Base-by-base conservation (phyloP, 35 echinoderm and acorn worm species). In the Apostichopus parvimensis region DNA sequence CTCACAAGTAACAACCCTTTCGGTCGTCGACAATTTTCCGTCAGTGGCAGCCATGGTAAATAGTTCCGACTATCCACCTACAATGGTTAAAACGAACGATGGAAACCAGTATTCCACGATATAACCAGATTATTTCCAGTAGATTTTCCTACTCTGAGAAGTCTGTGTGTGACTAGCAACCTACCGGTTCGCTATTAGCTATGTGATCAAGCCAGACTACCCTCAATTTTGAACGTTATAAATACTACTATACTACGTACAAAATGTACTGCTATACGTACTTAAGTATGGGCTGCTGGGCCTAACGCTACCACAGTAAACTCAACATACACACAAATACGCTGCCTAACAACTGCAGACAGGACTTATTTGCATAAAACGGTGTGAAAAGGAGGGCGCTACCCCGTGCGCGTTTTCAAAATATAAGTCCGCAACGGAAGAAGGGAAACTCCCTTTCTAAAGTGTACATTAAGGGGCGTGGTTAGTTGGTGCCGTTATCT, bases 1-100 rank as follows among this genome's bases (percentile, higher is more conserved):
- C 92, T 93, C 73, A 93, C 92, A 72, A 72, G 83, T 87, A 57
- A 93, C 92, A 66, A 93, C 83, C 92, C 92, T 76, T 21, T 88
- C 92, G 34, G 92, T 93, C 57, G 92, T 93, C 22, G 92, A 78
- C 73, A 87, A 21, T 59, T 93, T 93, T 65, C 71, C 92, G 73
- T 87, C 83, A 57, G 92, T 93, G 92, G 79, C 58, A 87, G 83
- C 83, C 92, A 93, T 93, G 53, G 73, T 93, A 54, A 62, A 93
- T 53, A 78, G 26, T 88, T 21, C 72, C 53, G 89, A 91, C 89
- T 91, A 91, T 91, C 89, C 89, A 91, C 89, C 71, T 79, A 91
- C 89, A 91, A 91, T 57, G 77, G 59, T 45, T 88, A 10, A 88
- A 88, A 52, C 45, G 62, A 8, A 53, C 68, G 86, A 88, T 88